Evolutionary conservation across 2,888 invertebrate species (phyloP), one percentile per base, ranked within the genome.

Genomic region (Parasteatoda lunata): DNA sequence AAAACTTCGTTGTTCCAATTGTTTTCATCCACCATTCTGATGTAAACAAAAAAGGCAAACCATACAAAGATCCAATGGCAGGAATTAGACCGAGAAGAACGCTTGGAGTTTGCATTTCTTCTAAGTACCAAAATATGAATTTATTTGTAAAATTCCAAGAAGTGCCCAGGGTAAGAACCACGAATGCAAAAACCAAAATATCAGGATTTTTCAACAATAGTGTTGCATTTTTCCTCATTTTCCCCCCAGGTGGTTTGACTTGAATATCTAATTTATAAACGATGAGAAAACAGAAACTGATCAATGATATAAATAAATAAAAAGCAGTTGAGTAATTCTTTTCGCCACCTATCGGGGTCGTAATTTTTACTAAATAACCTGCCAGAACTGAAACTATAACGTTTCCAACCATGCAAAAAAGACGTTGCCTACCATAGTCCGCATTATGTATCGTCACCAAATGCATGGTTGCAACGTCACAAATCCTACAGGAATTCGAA

Each of bases 71-170:
- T 79, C 96, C 96, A 90, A 96, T 96, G 81, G 96, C 96, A 90
- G 96, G 95, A 90, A 96, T 96, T 90, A 96, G 94, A 90, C 95
- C 96, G 77, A 96, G 92, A 87, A 96, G 93, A 91, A 95, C 96
- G 92, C 95, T 96, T 0, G 96, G 95, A 76, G 96, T 96, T n/a
- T 96, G 95, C 89, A 96, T 93, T 92, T 96, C 96, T 11, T 92
- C 90, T 89, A 97, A 93, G 92, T 96, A 97, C 91, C 97, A 94
- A 92, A 97, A 97, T 65, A 97, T 93, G 91, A 96, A 97, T 81
- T 96, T 96, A 92, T 97, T 97, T 84, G 97, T 96, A 92, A 96
- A 96, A 54, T 97, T 97, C 95, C 96, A 96, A 91, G 96, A 94
- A 91, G 96, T 95, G 87, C 97, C 97, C 90, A 97, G 93, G 30